Conservation (phyloP, 2,113 vertebrate species). For the Cryptoleucopteryx plumbea region DNA sequence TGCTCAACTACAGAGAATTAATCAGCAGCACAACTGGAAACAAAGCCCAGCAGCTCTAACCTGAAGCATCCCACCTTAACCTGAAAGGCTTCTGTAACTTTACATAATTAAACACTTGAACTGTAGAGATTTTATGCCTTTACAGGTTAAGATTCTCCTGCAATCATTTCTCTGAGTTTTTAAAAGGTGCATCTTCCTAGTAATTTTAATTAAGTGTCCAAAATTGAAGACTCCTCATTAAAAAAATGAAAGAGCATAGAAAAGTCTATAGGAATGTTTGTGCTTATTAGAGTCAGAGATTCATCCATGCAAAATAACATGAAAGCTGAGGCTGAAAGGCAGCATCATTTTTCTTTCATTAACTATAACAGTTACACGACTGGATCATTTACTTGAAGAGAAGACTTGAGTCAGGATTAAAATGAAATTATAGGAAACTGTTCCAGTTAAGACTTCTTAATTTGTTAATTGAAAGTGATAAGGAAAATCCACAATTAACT, state of each 20-base stretch:
- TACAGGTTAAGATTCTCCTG: neutral
- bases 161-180: neutral
- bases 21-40: neutral
- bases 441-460: neutral
- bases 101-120: neutral
- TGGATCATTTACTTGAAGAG: neutral
- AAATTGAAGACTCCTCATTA: neutral
- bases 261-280: neutral
- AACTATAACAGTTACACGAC: neutral
- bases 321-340: neutral
- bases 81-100: neutral
- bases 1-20: neutral
- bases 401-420: neutral
- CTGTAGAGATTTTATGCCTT: neutral
- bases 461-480: conserved; percentile 25
- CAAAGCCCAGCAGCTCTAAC: neutral
- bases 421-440: neutral
- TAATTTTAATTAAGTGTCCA: neutral
- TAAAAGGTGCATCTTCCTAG: neutral
- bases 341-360: neutral
- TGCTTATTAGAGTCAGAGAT: neutral
- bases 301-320: neutral
- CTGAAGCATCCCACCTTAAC: neutral
- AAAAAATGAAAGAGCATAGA: neutral
- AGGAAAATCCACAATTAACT: neutral